Conservation (phyloP, 2,113 vertebrate species). For the Halcyon malimbica region DNA sequence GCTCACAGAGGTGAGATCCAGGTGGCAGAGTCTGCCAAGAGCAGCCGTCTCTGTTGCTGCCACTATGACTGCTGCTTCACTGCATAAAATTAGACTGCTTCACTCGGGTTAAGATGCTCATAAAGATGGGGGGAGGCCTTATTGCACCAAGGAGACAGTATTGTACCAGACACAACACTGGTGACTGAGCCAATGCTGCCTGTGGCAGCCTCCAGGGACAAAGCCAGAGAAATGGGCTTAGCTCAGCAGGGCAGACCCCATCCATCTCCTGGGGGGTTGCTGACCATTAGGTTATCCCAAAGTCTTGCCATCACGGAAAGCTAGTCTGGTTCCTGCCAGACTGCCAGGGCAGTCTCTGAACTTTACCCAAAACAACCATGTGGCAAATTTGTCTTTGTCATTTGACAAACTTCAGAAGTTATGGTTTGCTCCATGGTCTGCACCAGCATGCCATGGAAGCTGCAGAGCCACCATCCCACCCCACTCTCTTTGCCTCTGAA, state of each 20-base stretch:
- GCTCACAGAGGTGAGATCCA: background rate
- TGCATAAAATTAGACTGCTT: background rate
- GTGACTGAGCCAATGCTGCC: background rate
- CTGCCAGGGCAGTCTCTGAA: background rate
- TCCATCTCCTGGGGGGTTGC: background rate
- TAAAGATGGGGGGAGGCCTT: background rate
- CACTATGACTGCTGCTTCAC: background rate
- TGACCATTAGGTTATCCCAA: background rate
- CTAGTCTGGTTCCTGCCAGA: background rate
- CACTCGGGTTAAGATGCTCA: background rate
- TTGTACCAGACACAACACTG: accelerated
- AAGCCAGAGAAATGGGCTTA: background rate
- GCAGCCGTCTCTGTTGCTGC: background rate
- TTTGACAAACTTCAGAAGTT: background rate
- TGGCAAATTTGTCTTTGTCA: background rate
- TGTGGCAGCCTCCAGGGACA: background rate
- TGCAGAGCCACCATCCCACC: background rate
- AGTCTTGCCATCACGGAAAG: background rate
- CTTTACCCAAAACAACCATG: background rate
- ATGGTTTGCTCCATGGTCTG: background rate
- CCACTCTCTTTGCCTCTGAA: background rate
- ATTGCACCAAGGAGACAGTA: background rate
- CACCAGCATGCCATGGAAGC: accelerated
- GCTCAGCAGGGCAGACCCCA: background rate
- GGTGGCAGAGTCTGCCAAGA: background rate